Percentiles rank a stretch among this genome's conserved stretches.
These are phyloP conservation scores for Columba janthina DNA, from an alignment of 2,113 vertebrate genomes.

Conservation along the genomic window DNA sequence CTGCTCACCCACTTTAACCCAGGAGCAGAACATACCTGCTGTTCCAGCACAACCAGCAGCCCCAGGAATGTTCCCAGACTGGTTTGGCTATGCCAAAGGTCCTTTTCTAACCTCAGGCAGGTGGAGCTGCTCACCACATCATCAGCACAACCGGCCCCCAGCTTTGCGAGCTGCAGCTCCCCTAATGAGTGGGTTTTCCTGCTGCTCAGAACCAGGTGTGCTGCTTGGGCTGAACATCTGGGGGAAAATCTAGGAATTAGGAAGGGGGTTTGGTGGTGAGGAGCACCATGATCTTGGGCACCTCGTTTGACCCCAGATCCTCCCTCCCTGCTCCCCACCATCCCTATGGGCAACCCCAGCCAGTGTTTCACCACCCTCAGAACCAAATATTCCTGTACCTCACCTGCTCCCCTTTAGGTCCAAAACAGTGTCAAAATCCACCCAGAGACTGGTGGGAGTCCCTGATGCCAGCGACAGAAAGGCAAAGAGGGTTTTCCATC, in stretches of 20 bases:
- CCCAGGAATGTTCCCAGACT: neutral
- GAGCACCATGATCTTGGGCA: neutral
- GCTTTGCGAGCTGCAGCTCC: too few species aligned
- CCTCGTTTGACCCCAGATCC: rapidly evolving
- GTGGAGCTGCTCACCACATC: constrained; percentile 6
- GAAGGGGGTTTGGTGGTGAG: neutral
- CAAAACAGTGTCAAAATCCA: neutral
- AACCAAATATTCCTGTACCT: neutral
- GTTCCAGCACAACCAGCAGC: neutral
- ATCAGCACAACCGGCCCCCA: neutral
- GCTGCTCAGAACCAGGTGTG: neutral
- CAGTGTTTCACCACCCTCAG: too few species aligned
- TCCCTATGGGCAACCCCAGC: too few species aligned
- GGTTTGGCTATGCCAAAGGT: neutral
- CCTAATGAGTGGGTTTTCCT: neutral
- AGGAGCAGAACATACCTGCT: rapidly evolving
- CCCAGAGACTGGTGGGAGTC: neutral
- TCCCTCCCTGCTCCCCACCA: neutral
- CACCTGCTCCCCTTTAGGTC: neutral
- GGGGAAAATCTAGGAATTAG: neutral
- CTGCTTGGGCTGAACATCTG: neutral
- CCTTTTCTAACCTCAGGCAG: neutral
- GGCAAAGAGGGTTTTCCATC: neutral
- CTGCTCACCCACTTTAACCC: neutral
- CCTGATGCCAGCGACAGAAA: neutral